Percentiles rank a stretch among this genome's conserved stretches.
These are phyloP conservation scores for Zaprionus capensis DNA, from an alignment of 1,140 invertebrate species.

Conservation along the genomic window DNA sequence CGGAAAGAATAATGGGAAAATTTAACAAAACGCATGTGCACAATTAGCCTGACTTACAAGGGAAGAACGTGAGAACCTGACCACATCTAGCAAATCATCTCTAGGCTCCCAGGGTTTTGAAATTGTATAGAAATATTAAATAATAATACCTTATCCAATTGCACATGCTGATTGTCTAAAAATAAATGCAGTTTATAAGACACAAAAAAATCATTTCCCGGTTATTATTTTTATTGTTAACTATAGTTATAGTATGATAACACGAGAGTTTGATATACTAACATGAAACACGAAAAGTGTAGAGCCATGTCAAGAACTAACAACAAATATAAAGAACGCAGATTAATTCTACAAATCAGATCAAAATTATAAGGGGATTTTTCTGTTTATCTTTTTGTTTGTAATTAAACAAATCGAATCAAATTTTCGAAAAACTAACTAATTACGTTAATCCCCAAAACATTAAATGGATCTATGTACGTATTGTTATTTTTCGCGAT, in stretches of 20 bases:
- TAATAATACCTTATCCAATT: neutral
- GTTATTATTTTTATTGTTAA: neutral
- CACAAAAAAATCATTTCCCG: too few relatives aligned
- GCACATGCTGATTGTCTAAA: too few relatives aligned
- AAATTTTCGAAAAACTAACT: neutral
- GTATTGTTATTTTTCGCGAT: neutral
- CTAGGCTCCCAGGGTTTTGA: neutral
- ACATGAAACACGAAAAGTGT: neutral
- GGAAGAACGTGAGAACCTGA: constrained; percentile 21
- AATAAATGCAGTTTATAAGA: too few relatives aligned
- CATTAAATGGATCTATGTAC: neutral
- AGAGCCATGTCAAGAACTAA: neutral
- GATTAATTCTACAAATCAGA: neutral
- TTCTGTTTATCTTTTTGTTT: too few relatives aligned
- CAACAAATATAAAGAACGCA: neutral
- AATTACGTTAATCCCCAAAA: neutral
- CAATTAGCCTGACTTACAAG: constrained; percentile 14
- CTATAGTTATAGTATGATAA: neutral
- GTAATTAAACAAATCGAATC: neutral
- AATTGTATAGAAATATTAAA: constrained; percentile 16
- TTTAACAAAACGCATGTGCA: constrained; percentile 5
- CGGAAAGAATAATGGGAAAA: constrained; percentile 21
- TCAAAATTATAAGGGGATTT: too few relatives aligned
- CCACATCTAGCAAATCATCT: constrained; percentile 10
- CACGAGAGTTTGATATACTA: neutral